Evolutionary conservation across 37 sponge, comb jelly and placozoan species (phyloP).

Genomic region (Axinella damicornis): DNA sequence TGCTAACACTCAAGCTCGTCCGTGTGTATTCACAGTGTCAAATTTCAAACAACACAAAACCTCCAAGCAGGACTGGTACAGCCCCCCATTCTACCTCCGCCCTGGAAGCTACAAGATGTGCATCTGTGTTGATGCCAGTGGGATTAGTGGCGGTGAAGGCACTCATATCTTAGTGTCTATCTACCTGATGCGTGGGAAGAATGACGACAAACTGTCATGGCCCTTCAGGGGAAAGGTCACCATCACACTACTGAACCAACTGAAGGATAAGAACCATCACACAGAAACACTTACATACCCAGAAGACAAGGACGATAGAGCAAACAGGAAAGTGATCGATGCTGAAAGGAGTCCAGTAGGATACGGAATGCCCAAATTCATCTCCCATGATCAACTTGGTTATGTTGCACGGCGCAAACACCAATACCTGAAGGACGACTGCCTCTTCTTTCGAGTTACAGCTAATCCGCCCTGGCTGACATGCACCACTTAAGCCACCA

Average conservation of each 20-base stretch:
- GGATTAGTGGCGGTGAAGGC: background rate
- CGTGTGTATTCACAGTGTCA: background rate
- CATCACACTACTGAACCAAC: too few relatives aligned
- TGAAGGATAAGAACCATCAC: too few relatives aligned
- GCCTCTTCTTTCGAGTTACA: too few relatives aligned
- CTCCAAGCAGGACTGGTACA: background rate
- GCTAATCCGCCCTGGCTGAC: too few relatives aligned
- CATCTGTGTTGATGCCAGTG: constrained; percentile 4
- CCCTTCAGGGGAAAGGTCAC: constrained; percentile 29
- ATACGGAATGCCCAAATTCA: too few relatives aligned
- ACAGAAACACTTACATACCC: background rate
- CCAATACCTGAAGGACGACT: too few relatives aligned
- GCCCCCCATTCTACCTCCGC: constrained; percentile 33
- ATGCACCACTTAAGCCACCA: too few relatives aligned
- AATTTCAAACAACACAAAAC: background rate
- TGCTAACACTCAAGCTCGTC: too few relatives aligned
- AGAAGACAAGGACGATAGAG: background rate
- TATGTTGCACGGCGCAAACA: too few relatives aligned
- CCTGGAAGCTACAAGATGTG: constrained; percentile 24
- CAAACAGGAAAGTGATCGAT: too few relatives aligned
- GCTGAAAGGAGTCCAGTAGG: too few relatives aligned
- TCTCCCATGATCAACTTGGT: too few relatives aligned
- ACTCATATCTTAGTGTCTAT: background rate
- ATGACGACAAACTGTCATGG: constrained; percentile 6
- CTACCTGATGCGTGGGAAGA: background rate